A percentile compares a stretch with the other conserved stretches of the same genome.
phyloP scores from a whole-genome alignment of 2,797 vertebrate genomes.

The Myotis findleyi region DNA sequence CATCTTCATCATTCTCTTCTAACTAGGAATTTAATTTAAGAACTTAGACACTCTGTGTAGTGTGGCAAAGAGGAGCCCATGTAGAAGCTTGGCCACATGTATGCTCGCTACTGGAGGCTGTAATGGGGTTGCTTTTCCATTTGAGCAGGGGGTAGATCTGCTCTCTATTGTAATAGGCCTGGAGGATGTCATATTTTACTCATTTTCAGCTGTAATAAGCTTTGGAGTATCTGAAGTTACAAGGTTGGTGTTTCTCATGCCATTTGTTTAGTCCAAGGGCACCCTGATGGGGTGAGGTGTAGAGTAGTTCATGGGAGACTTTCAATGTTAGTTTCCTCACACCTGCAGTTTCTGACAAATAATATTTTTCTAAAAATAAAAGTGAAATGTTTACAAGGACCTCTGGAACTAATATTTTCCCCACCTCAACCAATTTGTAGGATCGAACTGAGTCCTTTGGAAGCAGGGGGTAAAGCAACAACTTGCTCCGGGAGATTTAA shows the following conservation, averaged over 20 bases:
- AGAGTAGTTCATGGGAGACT: slow-evolving; percentile 61
- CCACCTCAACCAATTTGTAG: slow-evolving; percentile 71
- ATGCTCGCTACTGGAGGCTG: not conserved
- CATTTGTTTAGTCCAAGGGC: slow-evolving; percentile 64
- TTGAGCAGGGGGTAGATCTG: slow-evolving; percentile 4
- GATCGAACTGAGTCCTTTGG: slow-evolving; percentile 37
- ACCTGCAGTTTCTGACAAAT: slow-evolving; percentile 68
- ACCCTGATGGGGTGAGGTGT: not conserved
- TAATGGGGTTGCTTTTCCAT: not conserved
- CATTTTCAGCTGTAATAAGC: slow-evolving; percentile 60
- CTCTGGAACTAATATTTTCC: slow-evolving; percentile 69
- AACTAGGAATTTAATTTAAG: not conserved
- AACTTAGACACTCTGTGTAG: not conserved
- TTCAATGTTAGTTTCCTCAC: slow-evolving; percentile 67
- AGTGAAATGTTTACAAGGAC: slow-evolving; percentile 65
- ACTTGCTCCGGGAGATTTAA: slow-evolving; percentile 72
- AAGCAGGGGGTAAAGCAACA: slow-evolving; percentile 64
- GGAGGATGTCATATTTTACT: slow-evolving; percentile 7
- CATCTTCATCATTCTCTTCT: not conserved
- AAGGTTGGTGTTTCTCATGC: slow-evolving; percentile 46
- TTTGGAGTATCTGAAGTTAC: slow-evolving; percentile 48
- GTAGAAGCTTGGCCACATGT: accelerated
- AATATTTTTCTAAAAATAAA: slow-evolving; percentile 63
- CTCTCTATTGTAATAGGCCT: slow-evolving; percentile 22
- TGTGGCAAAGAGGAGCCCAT: not conserved